Conservation (phyloP, 1,140 invertebrate genomes). For the Drosophila mayri region DNA sequence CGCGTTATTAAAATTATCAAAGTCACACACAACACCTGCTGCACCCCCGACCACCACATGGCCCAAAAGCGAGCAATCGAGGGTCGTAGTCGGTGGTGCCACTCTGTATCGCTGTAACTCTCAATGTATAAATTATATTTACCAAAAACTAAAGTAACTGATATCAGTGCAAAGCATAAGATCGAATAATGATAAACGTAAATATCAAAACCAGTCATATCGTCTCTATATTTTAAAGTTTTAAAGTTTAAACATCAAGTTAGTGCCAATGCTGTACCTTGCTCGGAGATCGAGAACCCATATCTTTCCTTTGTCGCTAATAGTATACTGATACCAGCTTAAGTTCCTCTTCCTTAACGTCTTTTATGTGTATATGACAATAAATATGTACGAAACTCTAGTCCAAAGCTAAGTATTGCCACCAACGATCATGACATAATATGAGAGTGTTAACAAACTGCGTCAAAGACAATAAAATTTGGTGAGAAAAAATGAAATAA, state of each 20-base stretch:
- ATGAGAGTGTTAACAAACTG: slow-evolving; percentile 58
- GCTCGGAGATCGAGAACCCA: slow-evolving; percentile 12
- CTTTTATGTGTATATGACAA: slow-evolving; percentile 48
- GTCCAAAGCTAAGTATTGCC: slow-evolving; percentile 25
- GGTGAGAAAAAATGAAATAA: slow-evolving; percentile 37
- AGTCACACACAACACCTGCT: slow-evolving; percentile 42
- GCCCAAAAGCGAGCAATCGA: slow-evolving; percentile 1
- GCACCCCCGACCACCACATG: background rate
- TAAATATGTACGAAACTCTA: slow-evolving; percentile 16
- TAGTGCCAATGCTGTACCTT: slow-evolving; percentile 75
- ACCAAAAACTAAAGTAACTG: slow-evolving; percentile 65
- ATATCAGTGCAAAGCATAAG: slow-evolving; percentile 69
- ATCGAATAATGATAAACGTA: slow-evolving; percentile 36
- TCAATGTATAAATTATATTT: slow-evolving; percentile 47
- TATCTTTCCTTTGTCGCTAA: slow-evolving; percentile 7
- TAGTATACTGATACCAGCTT: background rate
- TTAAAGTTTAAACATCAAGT: slow-evolving; percentile 25
- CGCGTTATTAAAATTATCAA: slow-evolving; percentile 22
- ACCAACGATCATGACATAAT: slow-evolving; percentile 16
- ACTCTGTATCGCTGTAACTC: slow-evolving; percentile 39
- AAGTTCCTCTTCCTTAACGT: slow-evolving; percentile 10
- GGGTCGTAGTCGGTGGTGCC: slow-evolving; percentile 46
- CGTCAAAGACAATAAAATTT: slow-evolving; percentile 77
- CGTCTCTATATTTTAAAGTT: slow-evolving; percentile 26
- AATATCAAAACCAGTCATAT: slow-evolving; percentile 72